Conservation (phyloP, 1,140 invertebrate species). For the Pseudomyrmex concolor region DNA sequence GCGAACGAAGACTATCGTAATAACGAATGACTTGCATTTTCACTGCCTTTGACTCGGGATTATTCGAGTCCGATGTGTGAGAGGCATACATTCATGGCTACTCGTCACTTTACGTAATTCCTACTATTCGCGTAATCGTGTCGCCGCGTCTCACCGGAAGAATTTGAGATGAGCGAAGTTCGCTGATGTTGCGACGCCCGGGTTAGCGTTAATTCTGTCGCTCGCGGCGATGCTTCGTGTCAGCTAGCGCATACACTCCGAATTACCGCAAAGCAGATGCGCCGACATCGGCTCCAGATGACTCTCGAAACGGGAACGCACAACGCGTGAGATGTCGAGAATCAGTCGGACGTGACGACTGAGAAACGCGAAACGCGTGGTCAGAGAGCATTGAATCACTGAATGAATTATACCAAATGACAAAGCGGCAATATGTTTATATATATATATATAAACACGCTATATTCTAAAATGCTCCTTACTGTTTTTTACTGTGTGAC, state of each 20-base stretch:
- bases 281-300: slow-evolving; percentile 46
- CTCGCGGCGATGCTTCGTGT: slow-evolving; percentile 11
- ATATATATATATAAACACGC: not conserved
- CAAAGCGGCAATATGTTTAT: not conserved
- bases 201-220: not conserved
- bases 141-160: not conserved
- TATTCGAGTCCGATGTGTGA: not conserved
- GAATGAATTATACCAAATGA: not conserved
- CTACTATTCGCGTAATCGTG: not conserved
- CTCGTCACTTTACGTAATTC: slow-evolving; percentile 21
- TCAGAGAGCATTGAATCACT: not conserved
- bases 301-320: slow-evolving; percentile 36
- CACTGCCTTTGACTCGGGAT: too few relatives aligned
- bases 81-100: not conserved
- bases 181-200: not conserved
- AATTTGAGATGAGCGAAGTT: slow-evolving; percentile 19
- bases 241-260: slow-evolving; percentile 27
- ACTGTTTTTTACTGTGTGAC: not conserved
- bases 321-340: slow-evolving; percentile 3
- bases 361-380: not conserved
- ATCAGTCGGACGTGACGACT: slow-evolving; percentile 36
- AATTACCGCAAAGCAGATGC: slow-evolving; percentile 29
- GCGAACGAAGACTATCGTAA: not conserved
- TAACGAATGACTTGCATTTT: not conserved
- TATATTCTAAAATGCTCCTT: too few relatives aligned